Base-by-base conservation (phyloP, 2,888 invertebrate genomes). In the Drosophila pullipes region DNA sequence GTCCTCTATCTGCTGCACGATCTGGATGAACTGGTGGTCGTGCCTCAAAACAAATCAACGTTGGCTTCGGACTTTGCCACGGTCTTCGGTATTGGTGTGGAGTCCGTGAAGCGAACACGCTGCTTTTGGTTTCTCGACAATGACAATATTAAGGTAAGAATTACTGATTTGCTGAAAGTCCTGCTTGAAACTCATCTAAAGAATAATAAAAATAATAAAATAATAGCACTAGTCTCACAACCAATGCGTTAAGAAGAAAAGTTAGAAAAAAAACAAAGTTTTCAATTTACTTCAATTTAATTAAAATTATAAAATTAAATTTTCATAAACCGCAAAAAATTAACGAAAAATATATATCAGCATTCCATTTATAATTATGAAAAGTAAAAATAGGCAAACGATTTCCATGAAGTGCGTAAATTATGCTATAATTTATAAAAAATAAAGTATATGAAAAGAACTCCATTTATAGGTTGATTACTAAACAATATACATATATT, bases 51-150 rank as follows among this genome's bases (percentile, higher is more conserved):
- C 5, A 1, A 7, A 5, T 9, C 52, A 16, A 47, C 66, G 6
- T 50, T 60, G 30, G 6, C 47, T n/a, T 18, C n/a, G 9, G 25
- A 58, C 1, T 87, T 78, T n/a, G 61, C 64, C 4, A 2, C 22
- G 0, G 16, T 22, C 1, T 83, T 87, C 10, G 33, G 37, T 13
- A 10, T 85, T 1, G n/a, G 64, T 1, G 95, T 96, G 25, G 96
- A 96, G 1, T 93, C 96, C 1, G 96, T 96, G 33, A 97, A 97
- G 92, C 95, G 97, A 0, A 96, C 97, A 0, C 97, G 97, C 89
- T 97, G 97, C 0, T 97, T 98, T 92, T 98, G 98, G 98, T 95
- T 97, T 82, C 94, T 98, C 18, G 98, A 98, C 93, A 97, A 97
- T 90, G 96, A 96, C 69, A 96, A 97, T 91, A 97, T 96, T 93